Evolutionary conservation across 2,113 vertebrate genomes (phyloP).

Genomic region (Lanius ludovicianus): DNA sequence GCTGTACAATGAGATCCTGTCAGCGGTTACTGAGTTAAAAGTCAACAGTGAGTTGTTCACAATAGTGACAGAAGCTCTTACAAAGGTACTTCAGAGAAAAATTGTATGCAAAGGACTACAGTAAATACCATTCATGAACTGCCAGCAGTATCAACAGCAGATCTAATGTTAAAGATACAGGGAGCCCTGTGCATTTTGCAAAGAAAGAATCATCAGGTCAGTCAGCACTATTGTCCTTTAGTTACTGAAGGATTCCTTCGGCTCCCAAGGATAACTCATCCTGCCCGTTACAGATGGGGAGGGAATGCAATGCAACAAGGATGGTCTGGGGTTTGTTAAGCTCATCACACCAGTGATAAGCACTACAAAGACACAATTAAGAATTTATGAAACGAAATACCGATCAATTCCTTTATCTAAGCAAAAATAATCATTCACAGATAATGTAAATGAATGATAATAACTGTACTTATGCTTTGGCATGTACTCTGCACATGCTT

Average conservation of each 20-base stretch:
- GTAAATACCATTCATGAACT: slow-evolving; percentile 59
- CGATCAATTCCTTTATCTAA: background rate
- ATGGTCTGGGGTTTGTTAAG: background rate
- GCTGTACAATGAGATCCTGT: slow-evolving; percentile 15
- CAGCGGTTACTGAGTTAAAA: slow-evolving; percentile 54
- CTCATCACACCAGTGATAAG: background rate
- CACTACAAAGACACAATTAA: background rate
- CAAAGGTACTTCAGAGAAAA: slow-evolving; percentile 61
- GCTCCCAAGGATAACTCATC: background rate
- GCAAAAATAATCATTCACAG: background rate
- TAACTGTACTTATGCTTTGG: background rate
- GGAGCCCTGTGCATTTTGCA: slow-evolving; percentile 1
- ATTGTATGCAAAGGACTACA: slow-evolving; percentile 61
- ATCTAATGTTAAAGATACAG: slow-evolving; percentile 62
- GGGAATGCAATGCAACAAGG: background rate
- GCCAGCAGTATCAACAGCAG: slow-evolving; percentile 61
- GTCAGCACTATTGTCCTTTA: slow-evolving; percentile 5
- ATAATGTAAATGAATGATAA: background rate
- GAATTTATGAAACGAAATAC: background rate
- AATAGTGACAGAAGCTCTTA: slow-evolving; percentile 65
- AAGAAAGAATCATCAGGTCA: background rate
- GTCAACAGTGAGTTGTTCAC: slow-evolving; percentile 62
- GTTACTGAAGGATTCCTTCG: slow-evolving; percentile 19
- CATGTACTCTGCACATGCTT: background rate
- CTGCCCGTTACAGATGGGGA: background rate